Conservation (phyloP, 2,113 vertebrate species). For the Monarcha castaneiventris region DNA sequence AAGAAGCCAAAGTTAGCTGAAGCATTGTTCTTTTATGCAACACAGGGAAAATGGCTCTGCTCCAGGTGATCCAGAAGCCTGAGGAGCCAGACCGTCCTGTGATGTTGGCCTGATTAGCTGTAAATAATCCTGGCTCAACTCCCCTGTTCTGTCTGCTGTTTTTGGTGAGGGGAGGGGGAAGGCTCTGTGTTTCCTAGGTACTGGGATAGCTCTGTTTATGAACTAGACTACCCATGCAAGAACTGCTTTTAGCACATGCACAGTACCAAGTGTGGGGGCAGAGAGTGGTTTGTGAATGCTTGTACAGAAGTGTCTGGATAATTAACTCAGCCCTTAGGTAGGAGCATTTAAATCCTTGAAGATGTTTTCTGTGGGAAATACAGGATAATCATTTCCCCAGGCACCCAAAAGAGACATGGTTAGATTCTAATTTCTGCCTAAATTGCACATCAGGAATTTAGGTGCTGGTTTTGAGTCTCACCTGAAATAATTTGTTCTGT, state of each 20-base stretch:
- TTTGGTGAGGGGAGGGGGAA: background rate
- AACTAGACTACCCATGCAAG: background rate
- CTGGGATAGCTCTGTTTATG: background rate
- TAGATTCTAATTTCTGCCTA: background rate
- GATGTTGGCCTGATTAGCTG: background rate
- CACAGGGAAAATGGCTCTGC: background rate
- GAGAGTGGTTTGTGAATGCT: background rate
- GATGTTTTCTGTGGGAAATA: background rate
- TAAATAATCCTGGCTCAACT: background rate
- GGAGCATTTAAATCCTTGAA: background rate
- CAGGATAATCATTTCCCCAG: background rate
- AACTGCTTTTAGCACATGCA: background rate
- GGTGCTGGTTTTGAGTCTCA: background rate
- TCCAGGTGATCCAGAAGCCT: conserved; percentile 21
- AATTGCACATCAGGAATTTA: background rate
- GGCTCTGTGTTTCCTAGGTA: background rate
- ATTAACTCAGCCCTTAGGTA: background rate
- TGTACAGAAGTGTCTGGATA: background rate
- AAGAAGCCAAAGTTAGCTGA: background rate
- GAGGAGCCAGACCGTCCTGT: background rate
- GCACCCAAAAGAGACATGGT: background rate
- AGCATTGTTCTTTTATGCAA: conserved; percentile 20
- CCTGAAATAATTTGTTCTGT: background rate
- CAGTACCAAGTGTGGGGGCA: background rate
- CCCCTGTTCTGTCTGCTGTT: background rate